These are phyloP conservation scores for Dorcus parallelipipedus DNA, from an alignment of 2,888 invertebrate genomes.

Conservation along the genomic window DNA sequence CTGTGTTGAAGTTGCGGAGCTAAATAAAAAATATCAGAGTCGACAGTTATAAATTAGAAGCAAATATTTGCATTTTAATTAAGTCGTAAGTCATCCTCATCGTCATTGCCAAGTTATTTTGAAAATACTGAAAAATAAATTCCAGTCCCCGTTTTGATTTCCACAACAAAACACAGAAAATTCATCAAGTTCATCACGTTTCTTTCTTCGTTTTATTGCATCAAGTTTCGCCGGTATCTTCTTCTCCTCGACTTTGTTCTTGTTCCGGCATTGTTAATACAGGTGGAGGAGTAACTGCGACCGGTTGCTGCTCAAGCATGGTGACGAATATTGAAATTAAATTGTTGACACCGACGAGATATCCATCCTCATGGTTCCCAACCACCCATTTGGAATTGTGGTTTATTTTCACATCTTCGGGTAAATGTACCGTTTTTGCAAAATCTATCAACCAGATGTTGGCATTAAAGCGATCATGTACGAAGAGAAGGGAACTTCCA, in stretches of 20 bases:
- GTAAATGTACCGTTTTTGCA: slow-evolving; percentile 87
- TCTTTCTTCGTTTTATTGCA: too few species aligned
- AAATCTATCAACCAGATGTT: slow-evolving; percentile 98
- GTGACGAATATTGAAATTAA: slow-evolving; percentile 80
- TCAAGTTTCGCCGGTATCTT: not conserved
- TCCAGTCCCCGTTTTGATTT: too few species aligned
- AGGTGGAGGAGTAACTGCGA: slow-evolving; percentile 41
- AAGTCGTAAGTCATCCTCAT: too few species aligned
- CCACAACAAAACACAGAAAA: too few species aligned
- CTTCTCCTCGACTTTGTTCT: not conserved
- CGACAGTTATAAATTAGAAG: too few species aligned
- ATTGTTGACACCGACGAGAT: slow-evolving; percentile 87
- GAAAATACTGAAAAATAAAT: too few species aligned
- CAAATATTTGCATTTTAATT: too few species aligned
- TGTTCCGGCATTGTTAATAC: slow-evolving; percentile 30
- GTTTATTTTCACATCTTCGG: slow-evolving; percentile 67
- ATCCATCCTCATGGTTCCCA: slow-evolving; percentile 95
- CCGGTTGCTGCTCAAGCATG: slow-evolving; percentile 51
- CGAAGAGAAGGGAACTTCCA: slow-evolving; percentile 90
- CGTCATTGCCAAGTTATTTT: too few species aligned
- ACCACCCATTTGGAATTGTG: slow-evolving; percentile 87
- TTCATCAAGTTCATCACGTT: too few species aligned
- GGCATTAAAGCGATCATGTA: slow-evolving; percentile 85
- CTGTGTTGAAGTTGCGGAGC: too few species aligned
- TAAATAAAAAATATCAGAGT: too few species aligned